Conservation (phyloP, 1,140 invertebrate genomes). For the Drosophila nebulosa region DNA sequence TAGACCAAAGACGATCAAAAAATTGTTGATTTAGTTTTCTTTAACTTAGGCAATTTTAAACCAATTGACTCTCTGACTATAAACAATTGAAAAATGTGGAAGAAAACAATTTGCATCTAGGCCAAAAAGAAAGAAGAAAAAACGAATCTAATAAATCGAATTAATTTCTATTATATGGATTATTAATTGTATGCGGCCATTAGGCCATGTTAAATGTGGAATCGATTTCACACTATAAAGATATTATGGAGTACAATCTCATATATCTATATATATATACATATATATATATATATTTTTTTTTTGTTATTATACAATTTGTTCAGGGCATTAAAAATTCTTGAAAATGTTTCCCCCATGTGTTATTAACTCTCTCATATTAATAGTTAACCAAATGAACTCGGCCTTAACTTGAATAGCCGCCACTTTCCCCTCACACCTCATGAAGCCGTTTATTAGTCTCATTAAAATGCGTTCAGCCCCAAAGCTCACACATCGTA, state of each 20-base stretch:
- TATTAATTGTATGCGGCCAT: background rate
- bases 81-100: no score
- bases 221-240: background rate
- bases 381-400: conserved; percentile 1
- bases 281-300: background rate
- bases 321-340: background rate
- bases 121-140: no score
- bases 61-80: no score
- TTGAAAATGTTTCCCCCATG: background rate
- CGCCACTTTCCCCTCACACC: background rate
- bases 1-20: no score
- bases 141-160: background rate
- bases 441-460: conserved; percentile 7
- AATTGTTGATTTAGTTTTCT: no score
- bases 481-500: conserved; percentile 68
- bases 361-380: background rate
- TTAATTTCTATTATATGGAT: background rate
- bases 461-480: conserved; percentile 71
- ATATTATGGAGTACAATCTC: background rate
- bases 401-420: background rate
- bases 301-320: background rate
- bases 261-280: no score
- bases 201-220: background rate
- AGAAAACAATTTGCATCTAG: no score
- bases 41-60: no score